phyloP scores from a whole-genome alignment of 2,113 vertebrate species.

The Paramormyrops kingsleyae region DNA sequence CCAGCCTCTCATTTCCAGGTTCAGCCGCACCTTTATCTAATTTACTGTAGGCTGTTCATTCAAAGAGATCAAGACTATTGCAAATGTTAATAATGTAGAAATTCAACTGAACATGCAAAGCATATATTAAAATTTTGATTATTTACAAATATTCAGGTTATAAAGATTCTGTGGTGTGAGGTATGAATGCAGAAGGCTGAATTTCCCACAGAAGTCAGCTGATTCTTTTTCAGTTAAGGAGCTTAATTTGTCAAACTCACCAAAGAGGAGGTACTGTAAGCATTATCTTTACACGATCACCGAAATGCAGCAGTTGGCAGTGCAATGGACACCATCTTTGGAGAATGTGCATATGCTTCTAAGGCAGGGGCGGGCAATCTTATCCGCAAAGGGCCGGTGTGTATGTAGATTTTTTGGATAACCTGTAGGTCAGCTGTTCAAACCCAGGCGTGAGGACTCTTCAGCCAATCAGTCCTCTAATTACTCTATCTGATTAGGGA shows the following conservation, averaged over 20 bases:
- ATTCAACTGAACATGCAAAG: not conserved
- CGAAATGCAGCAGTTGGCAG: too few relatives aligned
- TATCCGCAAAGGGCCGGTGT: too few relatives aligned
- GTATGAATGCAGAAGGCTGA: too few relatives aligned
- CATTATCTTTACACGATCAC: not conserved
- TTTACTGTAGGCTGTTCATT: not conserved
- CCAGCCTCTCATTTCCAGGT: not conserved
- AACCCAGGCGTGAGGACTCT: too few relatives aligned
- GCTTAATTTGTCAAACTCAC: not conserved
- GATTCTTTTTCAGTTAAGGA: not conserved
- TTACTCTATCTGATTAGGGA: too few relatives aligned
- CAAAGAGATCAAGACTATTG: not conserved
- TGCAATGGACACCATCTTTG: not conserved
- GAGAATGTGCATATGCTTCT: not conserved
- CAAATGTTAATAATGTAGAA: not conserved
- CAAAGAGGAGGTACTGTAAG: not conserved
- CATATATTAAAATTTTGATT: not conserved
- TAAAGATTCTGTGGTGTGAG: not conserved
- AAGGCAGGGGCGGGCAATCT: too few relatives aligned
- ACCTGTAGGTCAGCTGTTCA: too few relatives aligned
- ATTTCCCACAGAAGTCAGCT: not conserved
- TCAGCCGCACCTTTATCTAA: not conserved
- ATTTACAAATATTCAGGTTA: not conserved
- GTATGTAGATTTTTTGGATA: too few relatives aligned
- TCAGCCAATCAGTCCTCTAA: too few relatives aligned